Percentiles rank a stretch among this genome's conserved stretches.
Evolutionary conservation across 2,888 invertebrate species (phyloP).

Genomic region (Automeris io): DNA sequence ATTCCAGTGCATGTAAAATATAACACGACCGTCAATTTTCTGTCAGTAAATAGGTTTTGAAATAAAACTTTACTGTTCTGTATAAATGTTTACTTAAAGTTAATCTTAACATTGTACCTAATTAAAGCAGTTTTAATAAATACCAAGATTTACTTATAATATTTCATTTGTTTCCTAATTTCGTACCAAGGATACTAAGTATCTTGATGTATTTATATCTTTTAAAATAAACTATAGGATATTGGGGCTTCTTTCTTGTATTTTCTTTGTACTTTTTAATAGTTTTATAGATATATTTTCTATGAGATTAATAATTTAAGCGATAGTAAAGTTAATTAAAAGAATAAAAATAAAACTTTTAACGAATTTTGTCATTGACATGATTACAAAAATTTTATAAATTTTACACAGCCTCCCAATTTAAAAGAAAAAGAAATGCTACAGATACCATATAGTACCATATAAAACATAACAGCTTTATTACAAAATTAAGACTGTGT

Average conservation of each 20-base stretch:
- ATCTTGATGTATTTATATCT: not conserved
- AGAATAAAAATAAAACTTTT: no score
- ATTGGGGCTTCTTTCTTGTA: not conserved
- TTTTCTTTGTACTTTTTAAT: no score
- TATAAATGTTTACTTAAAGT: slow-evolving; percentile 21
- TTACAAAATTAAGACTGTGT: no score
- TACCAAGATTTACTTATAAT: slow-evolving; percentile 22
- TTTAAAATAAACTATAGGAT: not conserved
- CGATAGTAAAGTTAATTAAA: no score
- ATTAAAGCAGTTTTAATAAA: slow-evolving; percentile 64
- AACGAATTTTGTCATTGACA: no score
- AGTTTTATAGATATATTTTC: no score
- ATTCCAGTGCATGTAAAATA: not conserved
- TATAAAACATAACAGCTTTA: no score
- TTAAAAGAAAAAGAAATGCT: no score
- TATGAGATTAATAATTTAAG: no score
- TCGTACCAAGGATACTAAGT: not conserved
- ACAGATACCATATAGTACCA: no score
- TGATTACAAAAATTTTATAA: no score
- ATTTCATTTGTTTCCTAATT: not conserved
- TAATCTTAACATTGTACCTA: slow-evolving; percentile 24
- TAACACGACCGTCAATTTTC: not conserved
- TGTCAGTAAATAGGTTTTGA: not conserved
- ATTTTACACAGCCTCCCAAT: no score
- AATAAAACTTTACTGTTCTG: slow-evolving; percentile 11